Evolutionary conservation across 37 sponge, comb jelly and placozoan species (phyloP), one percentile per base, ranked within the genome.

Genomic region (Petrosia ficiformis): DNA sequence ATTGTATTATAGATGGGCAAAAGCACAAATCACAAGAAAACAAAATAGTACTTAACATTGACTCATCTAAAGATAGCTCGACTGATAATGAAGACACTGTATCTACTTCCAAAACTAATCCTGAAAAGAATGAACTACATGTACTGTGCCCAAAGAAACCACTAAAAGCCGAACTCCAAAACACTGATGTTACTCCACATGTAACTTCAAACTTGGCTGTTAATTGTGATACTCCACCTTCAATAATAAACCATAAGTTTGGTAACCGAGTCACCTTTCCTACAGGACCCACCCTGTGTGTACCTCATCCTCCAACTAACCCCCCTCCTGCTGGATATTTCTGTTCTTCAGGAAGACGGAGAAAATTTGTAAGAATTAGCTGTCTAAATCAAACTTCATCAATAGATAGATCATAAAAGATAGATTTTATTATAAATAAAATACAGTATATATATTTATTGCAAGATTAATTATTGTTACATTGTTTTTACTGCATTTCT

Each of bases 261-360:
- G 68, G 2, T 3, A 67, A 11, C 2, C n/a, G n/a, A n/a, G n/a
- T n/a, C n/a, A n/a, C n/a, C n/a, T n/a, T n/a, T n/a, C n/a, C n/a
- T n/a, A 2, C 34, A 36, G 68, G 24, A 22, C 2, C 5, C 22
- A 67, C 31, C 22, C 22, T 24, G 24, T 24, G 1, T 1, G 1
- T 42, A 22, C 79, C 79, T 57, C 69, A 42, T 14, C 79, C 79
- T 31, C 79, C 79, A 29, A 2, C 57, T 25, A 44, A 56, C 6
- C 69, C 79, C 28, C 79, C 79, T 31, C 79, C 79, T 21, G 5
- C 44, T 4, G 31, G 48, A 28, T 78, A 78, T 37, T 36, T 36
- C 42, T 24, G 22, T 41, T 58, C 1, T 32, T 10, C 33, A 44
- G 79, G 37, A 39, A 33, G 79, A 8, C 44, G 70, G 37, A 70